Percentiles rank a stretch among this genome's conserved stretches.
Evolutionary conservation across 2,113 vertebrate species (phyloP).

Genomic region (Mormyrus iriodes): DNA sequence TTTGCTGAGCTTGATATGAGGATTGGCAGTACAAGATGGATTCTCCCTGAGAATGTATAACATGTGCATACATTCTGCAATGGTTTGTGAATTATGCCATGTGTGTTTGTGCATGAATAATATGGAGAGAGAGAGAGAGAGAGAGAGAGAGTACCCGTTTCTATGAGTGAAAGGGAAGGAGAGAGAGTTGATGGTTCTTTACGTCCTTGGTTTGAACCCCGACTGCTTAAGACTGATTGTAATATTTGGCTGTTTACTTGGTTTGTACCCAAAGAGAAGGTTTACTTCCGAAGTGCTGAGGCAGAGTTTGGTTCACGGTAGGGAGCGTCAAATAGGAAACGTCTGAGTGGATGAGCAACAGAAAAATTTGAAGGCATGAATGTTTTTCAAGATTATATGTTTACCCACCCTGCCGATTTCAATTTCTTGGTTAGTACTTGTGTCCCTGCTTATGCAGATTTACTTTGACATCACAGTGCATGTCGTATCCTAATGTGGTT

Average conservation of each 20-base stretch:
- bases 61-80: conserved; percentile 12
- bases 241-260: conserved; percentile 45
- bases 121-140: not conserved
- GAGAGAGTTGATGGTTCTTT: conserved; percentile 33
- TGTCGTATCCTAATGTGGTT: not conserved
- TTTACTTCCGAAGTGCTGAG: conserved; percentile 47
- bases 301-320: conserved; percentile 49
- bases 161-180: not conserved
- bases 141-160: not conserved
- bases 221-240: conserved; percentile 49
- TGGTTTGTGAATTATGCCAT: conserved; percentile 12
- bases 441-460: not conserved
- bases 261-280: conserved; percentile 55
- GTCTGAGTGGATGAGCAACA: conserved; percentile 46
- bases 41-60: conserved; percentile 49
- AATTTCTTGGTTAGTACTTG: not conserved
- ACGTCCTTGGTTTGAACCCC: conserved; percentile 37
- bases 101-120: not conserved
- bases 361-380: conserved; percentile 33
- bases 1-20: conserved; percentile 16
- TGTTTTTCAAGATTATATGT: not conserved
- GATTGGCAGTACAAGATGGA: conserved; percentile 29
- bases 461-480: not conserved
- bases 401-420: not conserved
- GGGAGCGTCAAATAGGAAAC: conserved; percentile 40